Evolutionary conservation across 2,888 invertebrate species (phyloP), one percentile per base, ranked within the genome.

Genomic region (Leucoma salicis): DNA sequence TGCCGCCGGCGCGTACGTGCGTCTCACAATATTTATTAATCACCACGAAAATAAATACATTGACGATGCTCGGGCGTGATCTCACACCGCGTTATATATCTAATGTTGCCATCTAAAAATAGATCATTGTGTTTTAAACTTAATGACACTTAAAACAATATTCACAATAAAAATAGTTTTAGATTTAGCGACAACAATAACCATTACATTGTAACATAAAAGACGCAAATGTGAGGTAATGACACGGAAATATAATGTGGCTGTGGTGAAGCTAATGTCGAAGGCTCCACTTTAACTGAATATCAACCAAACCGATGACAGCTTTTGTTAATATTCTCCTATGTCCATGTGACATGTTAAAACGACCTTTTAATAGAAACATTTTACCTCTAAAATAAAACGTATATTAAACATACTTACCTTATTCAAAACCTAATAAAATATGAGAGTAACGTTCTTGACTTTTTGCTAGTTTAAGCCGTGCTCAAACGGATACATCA

Each of bases 1-100:
- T 66, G 62, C 64, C 66, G 74, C 60, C 67, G 42, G 56, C 74
- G 66, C 79, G 70, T 72, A 72, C 77, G 83, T 84, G 85, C 83
- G 78, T 83, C 82, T 84, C 85, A 82, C 84, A 83, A 82, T 84
- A 80, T 82, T 83, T 78, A 80, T 78, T 80, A 73, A 81, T 78
- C 79, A 81, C 76, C 74, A 74, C 70, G 69, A 76, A 78, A 82
- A 85, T 85, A 84, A 85, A 86, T 81, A 84, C 78, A 82, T 60
- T 64, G 78, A 75, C 70, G 77, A 76, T 77, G 76, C 71, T 69
- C 70, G 65, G 63, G 62, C 74, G 69, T 66, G 70, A 59, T 66
- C 50, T 66, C 66, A 72, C 75, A 78, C 70, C 81, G 78, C 68
- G 74, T 67, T 68, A 74, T 74, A 74, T n/a, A 78, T 78, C 75